These are phyloP conservation scores for Andrena haemorrhoa DNA, from an alignment of 2,888 invertebrate genomes.

Conservation along the genomic window DNA sequence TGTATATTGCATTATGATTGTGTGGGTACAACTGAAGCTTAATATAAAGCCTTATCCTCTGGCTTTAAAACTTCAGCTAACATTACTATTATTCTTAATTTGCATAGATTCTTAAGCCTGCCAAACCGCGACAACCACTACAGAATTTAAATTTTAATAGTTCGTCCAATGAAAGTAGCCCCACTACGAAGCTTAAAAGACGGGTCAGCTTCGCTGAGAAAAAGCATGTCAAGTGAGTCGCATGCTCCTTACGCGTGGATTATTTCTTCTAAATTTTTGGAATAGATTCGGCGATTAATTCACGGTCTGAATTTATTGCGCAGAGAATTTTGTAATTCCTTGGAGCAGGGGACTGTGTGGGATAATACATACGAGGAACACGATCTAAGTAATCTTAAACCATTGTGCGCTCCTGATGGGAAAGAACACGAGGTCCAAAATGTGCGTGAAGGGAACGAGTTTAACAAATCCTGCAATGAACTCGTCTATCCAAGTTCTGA, in stretches of 20 bases:
- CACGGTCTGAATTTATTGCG: conserved; percentile 27
- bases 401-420: background rate
- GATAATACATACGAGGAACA: conserved; percentile 81
- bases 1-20: background rate
- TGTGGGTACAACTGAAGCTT: background rate
- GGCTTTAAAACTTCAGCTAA: background rate
- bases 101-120: conserved; percentile 78
- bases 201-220: conserved; percentile 82
- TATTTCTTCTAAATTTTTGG: background rate
- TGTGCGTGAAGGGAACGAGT: conserved; percentile 10
- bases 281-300: conserved; percentile 67
- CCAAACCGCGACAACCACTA: conserved; percentile 75
- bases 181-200: conserved; percentile 73
- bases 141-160: conserved; percentile 71
- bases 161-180: conserved; percentile 72
- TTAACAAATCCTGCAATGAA: background rate
- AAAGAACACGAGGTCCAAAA: background rate
- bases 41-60: conserved; percentile 4
- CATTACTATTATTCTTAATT: conserved; percentile 18
- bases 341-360: conserved; percentile 80
- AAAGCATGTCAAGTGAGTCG: conserved; percentile 80
- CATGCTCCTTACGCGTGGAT: conserved; percentile 4
- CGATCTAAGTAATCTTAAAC: conserved; percentile 73
- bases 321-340: conserved; percentile 80
- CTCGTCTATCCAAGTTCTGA: background rate